A percentile compares a stretch with the other conserved stretches of the same genome.
phyloP scores from a whole-genome alignment of 2,888 invertebrate genomes.

The Glyphotaelius pellucidus region DNA sequence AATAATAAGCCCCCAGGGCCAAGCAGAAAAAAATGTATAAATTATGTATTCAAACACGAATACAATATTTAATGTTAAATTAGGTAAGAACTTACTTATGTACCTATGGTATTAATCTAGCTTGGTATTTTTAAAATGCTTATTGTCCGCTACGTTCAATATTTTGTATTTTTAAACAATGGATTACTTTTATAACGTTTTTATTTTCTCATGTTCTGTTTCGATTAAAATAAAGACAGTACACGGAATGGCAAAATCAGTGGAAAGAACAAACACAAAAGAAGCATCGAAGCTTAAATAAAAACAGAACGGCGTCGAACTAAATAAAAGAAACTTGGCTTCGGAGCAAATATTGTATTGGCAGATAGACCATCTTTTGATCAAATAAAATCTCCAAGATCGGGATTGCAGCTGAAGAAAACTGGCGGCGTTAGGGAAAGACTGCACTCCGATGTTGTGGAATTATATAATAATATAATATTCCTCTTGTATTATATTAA shows the following conservation, averaged over 20 bases:
- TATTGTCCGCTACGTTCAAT: not conserved
- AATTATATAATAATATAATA: not conserved
- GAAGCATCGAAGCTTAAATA: not conserved
- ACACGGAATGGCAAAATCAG: not conserved
- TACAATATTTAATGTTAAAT: no score
- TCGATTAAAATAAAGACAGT: conserved; percentile 4
- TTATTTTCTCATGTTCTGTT: not conserved
- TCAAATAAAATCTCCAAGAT: conserved; percentile 17
- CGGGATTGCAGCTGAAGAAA: not conserved
- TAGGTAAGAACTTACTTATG: no score
- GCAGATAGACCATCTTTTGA: conserved; percentile 21
- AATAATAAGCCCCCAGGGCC: no score
- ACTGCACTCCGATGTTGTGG: not conserved
- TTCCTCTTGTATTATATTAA: not conserved
- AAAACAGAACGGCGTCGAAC: not conserved
- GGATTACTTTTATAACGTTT: not conserved
- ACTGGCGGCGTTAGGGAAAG: not conserved
- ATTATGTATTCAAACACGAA: no score
- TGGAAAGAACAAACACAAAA: not conserved
- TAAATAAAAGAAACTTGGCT: conserved; percentile 25
- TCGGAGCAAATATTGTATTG: conserved; percentile 17
- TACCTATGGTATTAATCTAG: no score
- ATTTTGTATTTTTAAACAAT: not conserved
- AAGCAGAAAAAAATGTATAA: no score
- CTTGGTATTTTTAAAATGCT: no score